A percentile compares a stretch with the other conserved stretches of the same genome.
Evolutionary conservation across 2,113 vertebrate genomes (phyloP).

Genomic region (Tenrec ecaudatus): DNA sequence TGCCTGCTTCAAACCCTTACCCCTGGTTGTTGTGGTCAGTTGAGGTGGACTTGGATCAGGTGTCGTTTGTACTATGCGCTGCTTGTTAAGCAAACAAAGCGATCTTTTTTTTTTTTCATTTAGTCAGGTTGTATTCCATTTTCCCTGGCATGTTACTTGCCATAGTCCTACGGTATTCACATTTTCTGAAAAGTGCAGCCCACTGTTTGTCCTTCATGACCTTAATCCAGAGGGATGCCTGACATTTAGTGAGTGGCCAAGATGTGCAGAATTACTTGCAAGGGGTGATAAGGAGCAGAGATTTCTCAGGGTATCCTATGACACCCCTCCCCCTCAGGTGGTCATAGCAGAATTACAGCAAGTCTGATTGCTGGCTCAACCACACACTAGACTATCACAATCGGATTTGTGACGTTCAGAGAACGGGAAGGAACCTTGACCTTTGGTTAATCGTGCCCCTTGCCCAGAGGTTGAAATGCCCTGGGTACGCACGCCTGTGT

Average conservation of each 20-base stretch:
- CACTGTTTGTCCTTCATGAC: conserved; percentile 7
- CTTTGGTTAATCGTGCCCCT: conserved; percentile 52
- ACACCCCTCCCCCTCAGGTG: background rate
- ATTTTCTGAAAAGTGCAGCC: background rate
- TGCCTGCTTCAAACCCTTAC: background rate
- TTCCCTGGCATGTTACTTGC: background rate
- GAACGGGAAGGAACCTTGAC: conserved; percentile 61
- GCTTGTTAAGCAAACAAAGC: background rate
- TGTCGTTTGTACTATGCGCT: too few species aligned
- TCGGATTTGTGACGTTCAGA: conserved; percentile 41
- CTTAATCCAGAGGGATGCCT: background rate
- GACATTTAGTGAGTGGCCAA: background rate
- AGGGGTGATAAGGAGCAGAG: conserved; percentile 59
- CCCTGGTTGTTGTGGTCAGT: background rate
- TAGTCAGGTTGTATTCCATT: background rate
- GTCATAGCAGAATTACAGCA: conserved; percentile 26
- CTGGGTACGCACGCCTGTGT: conserved; percentile 56
- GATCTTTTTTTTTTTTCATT: conserved; percentile 19
- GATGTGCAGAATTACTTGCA: conserved; percentile 17
- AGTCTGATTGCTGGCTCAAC: conserved; percentile 64
- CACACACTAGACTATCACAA: conserved; percentile 35
- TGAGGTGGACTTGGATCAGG: too few species aligned
- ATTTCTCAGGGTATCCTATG: conserved; percentile 70
- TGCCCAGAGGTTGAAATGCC: conserved; percentile 24
- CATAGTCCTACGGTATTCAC: background rate